phyloP scores from a whole-genome alignment of 1,140 invertebrate genomes.

The Ylistrum balloti region DNA sequence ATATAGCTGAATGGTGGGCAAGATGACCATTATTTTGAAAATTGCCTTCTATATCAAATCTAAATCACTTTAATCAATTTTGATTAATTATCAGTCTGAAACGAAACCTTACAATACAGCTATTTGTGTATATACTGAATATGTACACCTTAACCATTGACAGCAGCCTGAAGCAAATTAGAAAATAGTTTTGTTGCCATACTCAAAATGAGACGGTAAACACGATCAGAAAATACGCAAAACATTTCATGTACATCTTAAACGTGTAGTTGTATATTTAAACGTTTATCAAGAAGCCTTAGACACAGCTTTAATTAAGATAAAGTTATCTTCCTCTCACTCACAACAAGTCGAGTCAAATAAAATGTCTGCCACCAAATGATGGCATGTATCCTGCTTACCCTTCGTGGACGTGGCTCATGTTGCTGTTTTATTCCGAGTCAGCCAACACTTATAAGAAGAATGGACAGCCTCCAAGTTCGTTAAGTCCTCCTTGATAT shows the following conservation, averaged over 20 bases:
- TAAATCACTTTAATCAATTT: background rate
- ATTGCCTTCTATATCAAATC: too few relatives aligned
- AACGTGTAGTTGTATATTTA: background rate
- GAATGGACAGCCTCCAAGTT: conserved; percentile 22
- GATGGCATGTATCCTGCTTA: conserved; percentile 52
- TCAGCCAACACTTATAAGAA: background rate
- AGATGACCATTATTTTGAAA: too few relatives aligned
- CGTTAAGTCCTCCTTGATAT: conserved; percentile 6
- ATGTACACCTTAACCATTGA: background rate
- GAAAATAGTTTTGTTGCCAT: background rate
- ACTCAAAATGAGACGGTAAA: background rate
- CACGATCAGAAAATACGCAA: background rate
- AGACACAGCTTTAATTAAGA: background rate
- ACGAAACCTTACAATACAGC: background rate
- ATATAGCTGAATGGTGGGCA: too few relatives aligned
- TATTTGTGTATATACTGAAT: background rate
- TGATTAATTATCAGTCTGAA: background rate
- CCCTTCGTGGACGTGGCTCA: conserved; percentile 74
- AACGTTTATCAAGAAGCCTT: background rate
- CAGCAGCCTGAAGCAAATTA: conserved; percentile 25
- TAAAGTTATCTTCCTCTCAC: background rate
- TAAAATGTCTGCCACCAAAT: background rate
- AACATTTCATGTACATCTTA: background rate
- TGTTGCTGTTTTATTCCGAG: conserved; percentile 52
- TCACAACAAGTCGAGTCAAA: conserved; percentile 15